Conservation (phyloP, 2,113 vertebrate species). For the Stigmatopora argus region DNA sequence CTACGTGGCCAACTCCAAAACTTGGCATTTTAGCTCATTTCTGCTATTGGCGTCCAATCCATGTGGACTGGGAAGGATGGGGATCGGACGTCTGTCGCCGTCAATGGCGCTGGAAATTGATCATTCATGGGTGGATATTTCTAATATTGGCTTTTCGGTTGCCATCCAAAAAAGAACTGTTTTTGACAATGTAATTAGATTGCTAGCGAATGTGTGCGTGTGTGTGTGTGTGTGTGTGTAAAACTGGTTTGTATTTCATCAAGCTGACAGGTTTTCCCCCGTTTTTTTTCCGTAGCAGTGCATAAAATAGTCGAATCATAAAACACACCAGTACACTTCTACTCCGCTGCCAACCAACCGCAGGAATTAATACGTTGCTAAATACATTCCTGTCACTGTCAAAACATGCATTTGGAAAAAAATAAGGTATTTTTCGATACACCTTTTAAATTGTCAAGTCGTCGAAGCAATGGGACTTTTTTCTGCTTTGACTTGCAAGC, state of each 20-base stretch:
- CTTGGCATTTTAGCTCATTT: not conserved
- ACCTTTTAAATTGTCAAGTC: not conserved
- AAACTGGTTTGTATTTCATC: not conserved
- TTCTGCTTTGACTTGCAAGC: not conserved
- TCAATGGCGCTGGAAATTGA: too few relatives aligned
- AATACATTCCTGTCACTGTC: not conserved
- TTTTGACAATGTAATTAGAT: constrained; percentile 39
- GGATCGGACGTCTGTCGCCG: too few relatives aligned
- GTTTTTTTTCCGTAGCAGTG: not conserved
- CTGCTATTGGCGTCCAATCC: not conserved
- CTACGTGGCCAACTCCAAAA: constrained; percentile 39
- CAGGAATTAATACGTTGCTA: not conserved
- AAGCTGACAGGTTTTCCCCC: not conserved
- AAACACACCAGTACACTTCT: not conserved
- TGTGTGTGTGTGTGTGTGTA: not conserved
- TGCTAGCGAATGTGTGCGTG: not conserved
- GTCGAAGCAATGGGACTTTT: not conserved
- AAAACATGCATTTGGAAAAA: not conserved
- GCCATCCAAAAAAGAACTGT: constrained; percentile 42
- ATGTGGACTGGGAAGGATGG: not conserved
- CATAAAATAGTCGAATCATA: not conserved
- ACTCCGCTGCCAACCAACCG: not conserved
- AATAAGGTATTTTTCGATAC: not conserved
- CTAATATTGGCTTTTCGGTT: constrained; percentile 26
- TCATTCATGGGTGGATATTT: not conserved